Percentiles rank a stretch among this genome's conserved stretches.
Evolutionary conservation across 1,140 invertebrate genomes (phyloP).

Genomic region (Pteromalus puparum): DNA sequence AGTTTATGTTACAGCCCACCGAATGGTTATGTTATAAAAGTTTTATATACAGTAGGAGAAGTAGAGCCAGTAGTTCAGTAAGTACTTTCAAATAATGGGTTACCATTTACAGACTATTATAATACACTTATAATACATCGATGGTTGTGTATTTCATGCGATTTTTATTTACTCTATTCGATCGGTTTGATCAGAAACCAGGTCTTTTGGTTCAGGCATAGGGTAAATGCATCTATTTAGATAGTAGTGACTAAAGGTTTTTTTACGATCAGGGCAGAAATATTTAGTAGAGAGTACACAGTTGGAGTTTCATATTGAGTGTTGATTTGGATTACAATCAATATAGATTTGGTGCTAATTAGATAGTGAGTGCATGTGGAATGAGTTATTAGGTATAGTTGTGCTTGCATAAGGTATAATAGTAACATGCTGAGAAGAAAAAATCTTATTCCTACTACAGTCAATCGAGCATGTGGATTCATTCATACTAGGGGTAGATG

Average conservation of each 20-base stretch:
- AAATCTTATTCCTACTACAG: not conserved
- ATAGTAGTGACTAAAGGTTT: not conserved
- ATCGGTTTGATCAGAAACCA: not conserved
- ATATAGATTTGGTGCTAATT: not conserved
- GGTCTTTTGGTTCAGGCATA: constrained; percentile 6
- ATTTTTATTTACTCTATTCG: not conserved
- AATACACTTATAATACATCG: not conserved
- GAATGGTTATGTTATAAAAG: not conserved
- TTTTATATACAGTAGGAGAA: not conserved
- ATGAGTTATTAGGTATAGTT: not conserved
- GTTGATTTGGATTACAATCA: not conserved
- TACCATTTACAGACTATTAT: not conserved
- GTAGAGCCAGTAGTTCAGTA: no score
- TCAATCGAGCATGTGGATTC: not conserved
- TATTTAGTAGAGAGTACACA: not conserved
- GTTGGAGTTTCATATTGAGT: not conserved
- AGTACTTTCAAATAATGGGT: not conserved
- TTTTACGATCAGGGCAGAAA: not conserved
- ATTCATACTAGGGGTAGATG: not conserved
- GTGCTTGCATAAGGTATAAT: not conserved
- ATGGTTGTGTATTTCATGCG: not conserved
- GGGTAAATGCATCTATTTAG: not conserved
- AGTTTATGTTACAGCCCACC: not conserved
- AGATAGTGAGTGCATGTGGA: not conserved
- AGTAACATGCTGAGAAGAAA: not conserved